Evolutionary conservation across 2,797 vertebrate genomes (phyloP), one percentile per base, ranked within the genome.

Genomic region (Leptatherina wallacei): DNA sequence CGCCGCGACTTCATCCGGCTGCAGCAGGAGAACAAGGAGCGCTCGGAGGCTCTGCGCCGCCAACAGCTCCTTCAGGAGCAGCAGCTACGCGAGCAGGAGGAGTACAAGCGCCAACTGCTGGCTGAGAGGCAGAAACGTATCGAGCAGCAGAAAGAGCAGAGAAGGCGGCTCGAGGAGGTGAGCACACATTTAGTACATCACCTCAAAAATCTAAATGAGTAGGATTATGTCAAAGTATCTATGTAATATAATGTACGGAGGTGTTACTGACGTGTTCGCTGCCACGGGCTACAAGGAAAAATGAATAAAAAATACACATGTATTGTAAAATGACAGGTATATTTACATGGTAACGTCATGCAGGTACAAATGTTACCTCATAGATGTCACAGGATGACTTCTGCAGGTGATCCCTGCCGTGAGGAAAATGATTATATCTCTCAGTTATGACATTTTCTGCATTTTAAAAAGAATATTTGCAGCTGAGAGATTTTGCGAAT

Each of bases 1-100:
- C 94, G 97, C 6, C 92, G 96, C 2, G 96, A 98, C 84, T 98
- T 98, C 89, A 96, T 98, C 62, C 95, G 96, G 20, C 93, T 98
- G 60, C 97, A 98, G 93, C 96, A 97, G 91, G 96, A 97, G 88
- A 97, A 97, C 87, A 97, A 97, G 90, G 96, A 96, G 89, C 94
- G 96, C 5, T 96, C 96, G 0, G 96, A 97, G 75, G 96, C 96
- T 0, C 88, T 96, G 20, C 95, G 95, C 32, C 93, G 95, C 64
- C 96, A 96, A 81, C 96, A 95, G 85, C 95, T 94, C 75, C 95
- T 95, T 59, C 94, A 95, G 92, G 95, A 94, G 12, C 95, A 96
- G 78, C 96, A 96, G 86, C 95, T 96, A 40, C 89, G 96, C 0
- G 96, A 97, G 88, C 96, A 96, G 0, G 96, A 98, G 93, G 97